These are phyloP conservation scores for Dendrocopos noguchii DNA, from an alignment of 2,113 vertebrate genomes.

Conservation along the genomic window DNA sequence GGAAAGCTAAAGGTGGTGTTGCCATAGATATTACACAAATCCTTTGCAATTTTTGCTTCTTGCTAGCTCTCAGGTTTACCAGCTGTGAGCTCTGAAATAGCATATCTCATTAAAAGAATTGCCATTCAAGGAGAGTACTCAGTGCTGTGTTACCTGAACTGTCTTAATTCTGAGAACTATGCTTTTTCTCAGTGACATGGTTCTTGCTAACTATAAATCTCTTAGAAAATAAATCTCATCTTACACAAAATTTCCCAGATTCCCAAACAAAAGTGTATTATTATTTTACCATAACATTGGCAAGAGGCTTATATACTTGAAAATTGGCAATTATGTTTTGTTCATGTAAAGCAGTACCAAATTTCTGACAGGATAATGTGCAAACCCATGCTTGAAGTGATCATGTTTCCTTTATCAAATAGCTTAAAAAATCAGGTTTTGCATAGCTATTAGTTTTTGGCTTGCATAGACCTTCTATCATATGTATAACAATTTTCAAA, in stretches of 20 bases:
- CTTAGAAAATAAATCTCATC: background rate
- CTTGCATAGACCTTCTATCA: background rate
- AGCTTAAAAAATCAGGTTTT: background rate
- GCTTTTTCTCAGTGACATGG: background rate
- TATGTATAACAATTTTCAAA: background rate
- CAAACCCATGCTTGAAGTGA: background rate
- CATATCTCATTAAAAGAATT: background rate
- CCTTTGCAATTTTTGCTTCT: background rate
- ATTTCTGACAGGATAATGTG: background rate
- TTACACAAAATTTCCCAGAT: background rate
- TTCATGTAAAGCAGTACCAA: background rate
- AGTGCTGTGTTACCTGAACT: background rate
- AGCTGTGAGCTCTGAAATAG: background rate
- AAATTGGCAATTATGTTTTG: background rate
- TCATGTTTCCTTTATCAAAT: background rate
- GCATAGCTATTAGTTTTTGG: background rate
- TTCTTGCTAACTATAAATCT: background rate
- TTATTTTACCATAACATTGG: background rate
- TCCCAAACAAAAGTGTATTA: background rate
- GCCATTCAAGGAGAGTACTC: background rate
- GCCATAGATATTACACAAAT: background rate
- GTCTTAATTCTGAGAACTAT: background rate
- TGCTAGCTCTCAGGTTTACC: background rate
- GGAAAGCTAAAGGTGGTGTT: background rate
- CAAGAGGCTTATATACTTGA: background rate